Conservation (phyloP, 2,113 vertebrate species). For the Chrysochloris asiatica region DNA sequence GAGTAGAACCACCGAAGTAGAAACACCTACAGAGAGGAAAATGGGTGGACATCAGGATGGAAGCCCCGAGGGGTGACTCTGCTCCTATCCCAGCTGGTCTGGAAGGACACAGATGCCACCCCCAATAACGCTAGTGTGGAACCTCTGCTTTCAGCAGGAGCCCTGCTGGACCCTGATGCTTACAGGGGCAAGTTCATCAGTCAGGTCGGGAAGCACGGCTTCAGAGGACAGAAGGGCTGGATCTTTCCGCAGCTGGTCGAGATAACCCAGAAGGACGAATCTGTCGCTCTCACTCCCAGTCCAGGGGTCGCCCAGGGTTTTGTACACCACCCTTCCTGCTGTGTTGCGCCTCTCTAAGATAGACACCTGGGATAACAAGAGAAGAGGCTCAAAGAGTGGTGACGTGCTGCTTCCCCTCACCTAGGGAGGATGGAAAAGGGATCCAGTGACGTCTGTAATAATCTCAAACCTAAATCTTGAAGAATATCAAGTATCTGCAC, state of each 20-base stretch:
- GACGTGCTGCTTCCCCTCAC: not conserved
- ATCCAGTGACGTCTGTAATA: not conserved
- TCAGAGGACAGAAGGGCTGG: constrained; percentile 90
- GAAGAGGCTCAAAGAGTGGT: not conserved
- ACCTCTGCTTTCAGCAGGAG: not conserved
- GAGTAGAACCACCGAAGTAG: constrained; percentile 94
- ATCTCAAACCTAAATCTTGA: not conserved
- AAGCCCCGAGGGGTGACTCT: not conserved
- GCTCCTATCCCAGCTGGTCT: not conserved
- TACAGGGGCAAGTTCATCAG: constrained; percentile 95
- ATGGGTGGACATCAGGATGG: not conserved
- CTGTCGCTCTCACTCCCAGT: constrained; percentile 91
- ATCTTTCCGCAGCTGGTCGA: constrained; percentile 92
- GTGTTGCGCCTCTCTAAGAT: constrained; percentile 93
- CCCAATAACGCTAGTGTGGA: rapidly evolving
- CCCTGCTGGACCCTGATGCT: constrained; percentile 51
- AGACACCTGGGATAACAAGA: constrained; percentile 87
- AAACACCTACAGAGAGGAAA: constrained; percentile 87
- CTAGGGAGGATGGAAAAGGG: not conserved
- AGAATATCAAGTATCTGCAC: not conserved
- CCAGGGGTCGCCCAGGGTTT: constrained; percentile 89
- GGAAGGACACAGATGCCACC: not conserved
- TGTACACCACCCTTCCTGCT: constrained; percentile 89
- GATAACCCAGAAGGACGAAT: constrained; percentile 89
- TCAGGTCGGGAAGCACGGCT: constrained; percentile 90